Evolutionary conservation across 1,140 invertebrate species (phyloP), one percentile per base, ranked within the genome.

Genomic region (Ericerus pela): DNA sequence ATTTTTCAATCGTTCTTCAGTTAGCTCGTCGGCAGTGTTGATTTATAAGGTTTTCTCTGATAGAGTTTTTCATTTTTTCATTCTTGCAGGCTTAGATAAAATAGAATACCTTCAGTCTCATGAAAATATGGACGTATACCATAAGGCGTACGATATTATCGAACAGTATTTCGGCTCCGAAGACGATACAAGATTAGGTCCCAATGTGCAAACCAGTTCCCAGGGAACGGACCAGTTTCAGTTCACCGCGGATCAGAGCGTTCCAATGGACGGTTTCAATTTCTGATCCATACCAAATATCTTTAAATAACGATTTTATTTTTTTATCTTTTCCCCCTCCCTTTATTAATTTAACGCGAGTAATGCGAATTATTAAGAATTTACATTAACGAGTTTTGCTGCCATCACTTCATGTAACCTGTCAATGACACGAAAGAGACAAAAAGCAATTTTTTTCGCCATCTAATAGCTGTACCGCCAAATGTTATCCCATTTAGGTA

Each of bases 71-170:
- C n/a, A n/a, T n/a, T n/a, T 62, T 57, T 58, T 59, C 64, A 57
- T 60, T 63, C 63, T 74, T 73, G 20, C 62, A 91, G 92, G 92
- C 64, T 73, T 98, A 64, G 93, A 97, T 65, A 96, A 96, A 73
- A 96, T 98, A 58, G 95, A 98, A 73, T 93, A 88, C 69, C 74
- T 97, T 5, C 95, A 97, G 71, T 90, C 88, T 12, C 93, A 97
- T 69, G 89, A 94, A 68, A 97, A 97, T 66, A 79, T 88, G 66
- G 88, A 96, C 52, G 92, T 98, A 57, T 97, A 97, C 72, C 84
- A 95, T 68, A 92, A 95, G 68, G 88, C 92, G 16, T 94, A 94
- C 67, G 86, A 94, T 66, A 90, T 98, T 58, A 96, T 97, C 62
- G 92, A 97, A 69, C 85, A 85, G 68, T 96, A 88, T 72, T 97